Percentiles rank a stretch among this genome's conserved stretches.
phyloP scores from a whole-genome alignment of 92 coral and sea anemone genomes.

The Palythoa heliodiscus region DNA sequence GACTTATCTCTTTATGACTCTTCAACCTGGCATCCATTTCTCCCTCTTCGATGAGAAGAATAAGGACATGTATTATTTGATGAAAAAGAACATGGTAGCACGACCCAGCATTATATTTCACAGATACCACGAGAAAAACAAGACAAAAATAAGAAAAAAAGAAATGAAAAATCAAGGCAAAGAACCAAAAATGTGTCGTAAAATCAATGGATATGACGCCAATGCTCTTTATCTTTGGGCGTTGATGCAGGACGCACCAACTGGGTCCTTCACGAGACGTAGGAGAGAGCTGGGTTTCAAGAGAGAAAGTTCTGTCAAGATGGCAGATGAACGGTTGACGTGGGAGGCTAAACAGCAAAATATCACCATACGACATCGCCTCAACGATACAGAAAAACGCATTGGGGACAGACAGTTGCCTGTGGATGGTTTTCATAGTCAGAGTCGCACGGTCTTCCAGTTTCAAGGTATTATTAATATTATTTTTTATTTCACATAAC shows the following conservation, averaged over 20 bases:
- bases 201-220: constrained; percentile 50
- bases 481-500: too few relatives aligned
- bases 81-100: constrained; percentile 52
- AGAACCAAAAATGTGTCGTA: constrained; percentile 42
- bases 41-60: constrained; percentile 28
- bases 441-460: constrained; percentile 20
- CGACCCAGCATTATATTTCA: constrained; percentile 57
- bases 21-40: not conserved
- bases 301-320: constrained; percentile 27
- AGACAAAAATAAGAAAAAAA: constrained; percentile 41
- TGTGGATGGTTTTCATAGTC: constrained; percentile 43
- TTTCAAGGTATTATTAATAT: not conserved
- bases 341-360: constrained; percentile 43
- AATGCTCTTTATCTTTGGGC: constrained; percentile 60
- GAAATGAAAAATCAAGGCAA: constrained; percentile 42
- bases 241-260: constrained; percentile 46
- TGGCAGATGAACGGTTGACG: constrained; percentile 52
- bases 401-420: too few relatives aligned
- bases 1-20: constrained; percentile 30
- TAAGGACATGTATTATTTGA: constrained; percentile 39
- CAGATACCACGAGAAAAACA: constrained; percentile 46
- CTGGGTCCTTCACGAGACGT: constrained; percentile 39
- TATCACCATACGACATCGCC: constrained; percentile 39
- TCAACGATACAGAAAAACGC: constrained; percentile 41
- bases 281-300: constrained; percentile 42